Percentiles rank a stretch among this genome's conserved stretches.
Conservation (phyloP, 2,797 vertebrate species). For the Borostomias antarcticus region DNA sequence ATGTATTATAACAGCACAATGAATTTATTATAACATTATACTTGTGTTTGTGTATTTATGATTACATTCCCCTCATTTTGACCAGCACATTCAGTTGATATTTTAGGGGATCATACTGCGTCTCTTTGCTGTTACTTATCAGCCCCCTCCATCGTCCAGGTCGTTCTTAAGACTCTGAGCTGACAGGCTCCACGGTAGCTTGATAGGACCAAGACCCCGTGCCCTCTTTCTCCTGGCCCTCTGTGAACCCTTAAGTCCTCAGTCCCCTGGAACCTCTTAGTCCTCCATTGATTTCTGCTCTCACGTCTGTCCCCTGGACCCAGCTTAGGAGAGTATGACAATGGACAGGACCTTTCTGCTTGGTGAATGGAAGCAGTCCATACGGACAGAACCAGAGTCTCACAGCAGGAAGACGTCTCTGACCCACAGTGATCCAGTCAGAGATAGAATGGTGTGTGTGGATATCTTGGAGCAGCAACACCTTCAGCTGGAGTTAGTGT, state of each 20-base stretch:
- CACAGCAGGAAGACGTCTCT: neutral
- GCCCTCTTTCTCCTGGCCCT: slow-evolving; percentile 69
- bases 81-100: neutral
- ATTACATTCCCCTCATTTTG: neutral
- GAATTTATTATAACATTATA: slow-evolving; percentile 49
- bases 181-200: neutral
- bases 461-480: neutral
- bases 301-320: slow-evolving; percentile 64
- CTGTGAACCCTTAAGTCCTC: slow-evolving; percentile 18
- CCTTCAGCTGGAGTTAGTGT: neutral
- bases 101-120: neutral
- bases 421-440: neutral
- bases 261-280: slow-evolving; percentile 45
- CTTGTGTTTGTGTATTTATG: neutral
- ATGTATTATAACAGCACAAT: slow-evolving; percentile 71
- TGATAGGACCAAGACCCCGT: slow-evolving; percentile 45
- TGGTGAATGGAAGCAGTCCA: slow-evolving; percentile 64
- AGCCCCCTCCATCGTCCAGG: neutral
- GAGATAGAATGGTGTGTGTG: neutral
- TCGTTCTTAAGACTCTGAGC: neutral
- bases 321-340: slow-evolving; percentile 55
- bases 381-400: slow-evolving; percentile 56
- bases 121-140: neutral
- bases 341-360: slow-evolving; percentile 42
- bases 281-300: slow-evolving; percentile 73